These are phyloP conservation scores for Aeoliscus strigatus DNA, from an alignment of 2,797 vertebrate genomes.

Conservation along the genomic window DNA sequence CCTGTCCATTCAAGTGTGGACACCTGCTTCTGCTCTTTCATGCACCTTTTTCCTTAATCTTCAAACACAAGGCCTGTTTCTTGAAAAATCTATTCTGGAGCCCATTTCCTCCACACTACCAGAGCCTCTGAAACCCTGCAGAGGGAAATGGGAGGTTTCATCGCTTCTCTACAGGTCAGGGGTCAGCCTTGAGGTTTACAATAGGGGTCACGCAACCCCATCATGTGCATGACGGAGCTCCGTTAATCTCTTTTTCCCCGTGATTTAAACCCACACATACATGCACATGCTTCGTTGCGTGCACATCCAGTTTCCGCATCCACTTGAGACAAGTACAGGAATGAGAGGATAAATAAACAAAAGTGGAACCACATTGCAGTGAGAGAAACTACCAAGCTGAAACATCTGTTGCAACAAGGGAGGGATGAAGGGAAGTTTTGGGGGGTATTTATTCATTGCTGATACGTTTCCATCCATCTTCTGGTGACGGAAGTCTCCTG, in stretches of 20 bases:
- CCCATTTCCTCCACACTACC: slow-evolving; percentile 31
- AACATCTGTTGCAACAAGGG: slow-evolving; percentile 60
- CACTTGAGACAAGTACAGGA: slow-evolving; percentile 44
- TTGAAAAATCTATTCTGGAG: slow-evolving; percentile 50
- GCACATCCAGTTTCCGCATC: slow-evolving; percentile 46
- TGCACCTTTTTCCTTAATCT: slow-evolving; percentile 18
- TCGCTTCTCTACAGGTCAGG: slow-evolving; percentile 61
- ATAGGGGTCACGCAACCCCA: slow-evolving; percentile 63
- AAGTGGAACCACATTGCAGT: slow-evolving; percentile 60
- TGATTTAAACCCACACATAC: slow-evolving; percentile 28
- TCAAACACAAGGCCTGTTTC: slow-evolving; percentile 35
- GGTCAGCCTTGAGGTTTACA: slow-evolving; percentile 68
- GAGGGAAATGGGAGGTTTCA: slow-evolving; percentile 63
- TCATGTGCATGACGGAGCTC: slow-evolving; percentile 48
- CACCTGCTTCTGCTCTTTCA: slow-evolving; percentile 47
- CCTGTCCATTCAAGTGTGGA: slow-evolving; percentile 21
- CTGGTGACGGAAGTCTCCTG: slow-evolving; percentile 34
- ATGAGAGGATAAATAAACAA: slow-evolving; percentile 61
- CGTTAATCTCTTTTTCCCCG: slow-evolving; percentile 54
- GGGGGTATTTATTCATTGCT: slow-evolving; percentile 56
- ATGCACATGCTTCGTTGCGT: slow-evolving; percentile 16
- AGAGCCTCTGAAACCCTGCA: slow-evolving; percentile 19
- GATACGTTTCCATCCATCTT: slow-evolving; percentile 60
- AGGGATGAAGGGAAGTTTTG: slow-evolving; percentile 43
- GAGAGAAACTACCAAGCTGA: slow-evolving; percentile 21